Evolutionary conservation across 2,113 vertebrate species (phyloP), one percentile per base, ranked within the genome.

Genomic region (Antechinus flavipes): DNA sequence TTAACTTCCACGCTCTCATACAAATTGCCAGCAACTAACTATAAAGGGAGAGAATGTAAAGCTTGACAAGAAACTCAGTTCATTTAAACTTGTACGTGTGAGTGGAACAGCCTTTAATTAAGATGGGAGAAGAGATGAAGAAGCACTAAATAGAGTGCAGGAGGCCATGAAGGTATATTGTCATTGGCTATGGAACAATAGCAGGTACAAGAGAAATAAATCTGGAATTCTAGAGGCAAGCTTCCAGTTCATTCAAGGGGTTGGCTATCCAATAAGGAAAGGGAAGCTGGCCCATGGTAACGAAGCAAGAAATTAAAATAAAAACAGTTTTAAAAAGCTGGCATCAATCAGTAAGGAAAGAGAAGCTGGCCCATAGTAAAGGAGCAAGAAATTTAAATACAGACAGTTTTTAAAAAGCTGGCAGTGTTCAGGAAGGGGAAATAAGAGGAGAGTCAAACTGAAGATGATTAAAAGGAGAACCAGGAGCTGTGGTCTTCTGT

Each of bases 71-170:
- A 90, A 50, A 90, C 49, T 90, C 49, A 27, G 35, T 52, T 90
- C 90, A 47, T 93, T 95, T 96, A 94, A 54, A 92, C 95, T 95
- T 96, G 96, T 94, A 49, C 76, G 47, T 11, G 42, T 54, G 89
- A 95, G 56, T 92, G 47, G 76, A 93, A 90, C 53, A 58, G 84
- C 58, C 84, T 97, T 96, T 93, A 91, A 94, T 91, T 76, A 91
- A 76, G 93, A 93, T 90, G 92, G 90, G 61, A 55, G 93, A 55
- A 93, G 89, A 95, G 94, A 92, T 54, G 55, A 95, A 89, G 55
- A 27, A 50, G 50, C 11, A 68, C 54, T 96, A 10, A 47, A 0
- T 91, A 58, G 76, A 14, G 22, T 56, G 19, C n/a, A n/a, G 93
- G 54, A 96, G 91, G 2, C 90, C 76, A 42, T 8, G 42, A 92